phyloP scores from a whole-genome alignment of 2,797 vertebrate genomes.

The Monodelphis domestica region DNA sequence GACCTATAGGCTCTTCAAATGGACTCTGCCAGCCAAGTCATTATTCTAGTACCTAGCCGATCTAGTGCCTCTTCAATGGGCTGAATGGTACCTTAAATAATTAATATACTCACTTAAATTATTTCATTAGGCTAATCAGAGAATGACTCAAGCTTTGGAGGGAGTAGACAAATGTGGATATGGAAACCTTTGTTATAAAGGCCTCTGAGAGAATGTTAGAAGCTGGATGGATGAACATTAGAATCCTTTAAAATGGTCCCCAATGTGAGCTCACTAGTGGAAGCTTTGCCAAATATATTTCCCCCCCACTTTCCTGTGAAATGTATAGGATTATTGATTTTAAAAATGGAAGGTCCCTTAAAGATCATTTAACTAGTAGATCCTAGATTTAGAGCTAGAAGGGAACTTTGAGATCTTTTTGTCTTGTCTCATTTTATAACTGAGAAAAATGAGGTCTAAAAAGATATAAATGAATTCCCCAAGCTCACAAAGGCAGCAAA shows the following conservation, averaged over 20 bases:
- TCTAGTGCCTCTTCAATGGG: not conserved
- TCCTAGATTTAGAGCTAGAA: not conserved
- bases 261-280: too few relatives aligned
- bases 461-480: not conserved
- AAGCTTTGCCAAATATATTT: not conserved
- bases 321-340: not conserved
- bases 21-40: not conserved
- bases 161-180: not conserved
- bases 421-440: not conserved
- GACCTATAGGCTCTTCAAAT: not conserved
- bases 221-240: not conserved
- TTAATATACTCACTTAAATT: not conserved
- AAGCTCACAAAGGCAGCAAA: not conserved
- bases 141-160: not conserved
- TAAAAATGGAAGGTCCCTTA: not conserved
- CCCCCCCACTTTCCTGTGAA: not conserved
- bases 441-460: not conserved
- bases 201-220: not conserved
- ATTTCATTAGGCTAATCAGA: not conserved
- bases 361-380: not conserved
- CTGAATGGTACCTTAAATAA: not conserved
- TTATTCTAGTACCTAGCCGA: not conserved
- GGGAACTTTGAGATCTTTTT: not conserved
- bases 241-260: not conserved
- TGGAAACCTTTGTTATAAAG: not conserved